phyloP scores from a whole-genome alignment of 2,888 invertebrate species.

The Apotomis capreana region DNA sequence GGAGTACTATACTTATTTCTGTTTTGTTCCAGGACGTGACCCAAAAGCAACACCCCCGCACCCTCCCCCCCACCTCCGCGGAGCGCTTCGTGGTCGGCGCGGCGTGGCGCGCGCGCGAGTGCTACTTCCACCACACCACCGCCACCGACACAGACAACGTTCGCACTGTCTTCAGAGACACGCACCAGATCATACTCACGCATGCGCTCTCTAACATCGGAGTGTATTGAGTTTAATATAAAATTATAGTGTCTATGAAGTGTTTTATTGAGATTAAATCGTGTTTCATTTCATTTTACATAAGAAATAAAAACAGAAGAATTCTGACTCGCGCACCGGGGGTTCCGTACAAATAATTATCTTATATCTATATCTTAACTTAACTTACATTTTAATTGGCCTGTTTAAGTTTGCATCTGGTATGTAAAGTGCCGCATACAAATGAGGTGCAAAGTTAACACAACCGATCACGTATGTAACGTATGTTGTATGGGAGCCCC shows the following conservation, averaged over 20 bases:
- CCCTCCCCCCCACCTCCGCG: constrained; percentile 55
- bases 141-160: constrained; percentile 91
- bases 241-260: neutral
- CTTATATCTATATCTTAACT: no score
- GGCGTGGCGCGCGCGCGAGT: constrained; percentile 78
- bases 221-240: constrained; percentile 57
- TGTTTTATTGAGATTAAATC: no score
- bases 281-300: no score
- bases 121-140: constrained; percentile 89
- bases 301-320: no score
- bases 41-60: constrained; percentile 70
- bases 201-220: constrained; percentile 75
- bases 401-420: no score
- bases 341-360: no score
- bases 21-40: constrained; percentile 79
- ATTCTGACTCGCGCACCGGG: no score
- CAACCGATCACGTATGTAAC: no score
- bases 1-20: neutral
- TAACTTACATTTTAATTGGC: no score
- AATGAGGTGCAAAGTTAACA: no score
- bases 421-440: no score
- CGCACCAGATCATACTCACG: constrained; percentile 86
- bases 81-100: constrained; percentile 69
- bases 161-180: constrained; percentile 88
- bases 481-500: no score